Evolutionary conservation across 2,113 vertebrate species (phyloP).

Genomic region (Bothrops jararaca): DNA sequence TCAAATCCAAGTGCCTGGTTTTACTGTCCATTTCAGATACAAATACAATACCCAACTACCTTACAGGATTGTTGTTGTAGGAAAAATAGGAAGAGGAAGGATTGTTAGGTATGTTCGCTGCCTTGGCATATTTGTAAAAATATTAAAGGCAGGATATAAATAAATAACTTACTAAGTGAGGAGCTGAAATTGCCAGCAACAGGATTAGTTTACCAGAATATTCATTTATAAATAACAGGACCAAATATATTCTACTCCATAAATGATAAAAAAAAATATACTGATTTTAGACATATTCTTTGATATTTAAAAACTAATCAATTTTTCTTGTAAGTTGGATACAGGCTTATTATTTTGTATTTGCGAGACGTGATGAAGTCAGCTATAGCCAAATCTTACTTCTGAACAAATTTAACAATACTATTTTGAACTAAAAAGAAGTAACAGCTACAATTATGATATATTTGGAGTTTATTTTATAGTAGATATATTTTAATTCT

Average conservation of each 20-base stretch:
- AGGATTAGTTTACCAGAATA: background rate
- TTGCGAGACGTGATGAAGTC: background rate
- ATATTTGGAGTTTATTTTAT: background rate
- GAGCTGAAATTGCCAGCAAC: background rate
- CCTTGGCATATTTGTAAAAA: background rate
- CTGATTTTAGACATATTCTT: conserved; percentile 48
- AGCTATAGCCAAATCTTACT: background rate
- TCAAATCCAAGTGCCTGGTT: conserved; percentile 16
- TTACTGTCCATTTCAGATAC: background rate
- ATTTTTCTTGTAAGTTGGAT: conserved; percentile 27
- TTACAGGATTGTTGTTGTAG: background rate
- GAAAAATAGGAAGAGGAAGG: background rate
- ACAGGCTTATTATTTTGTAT: conserved; percentile 19
- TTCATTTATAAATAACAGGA: background rate
- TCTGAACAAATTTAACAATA: background rate
- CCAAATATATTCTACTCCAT: conserved; percentile 36
- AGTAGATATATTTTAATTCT: conserved; percentile 29
- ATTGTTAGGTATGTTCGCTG: background rate
- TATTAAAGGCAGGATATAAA: background rate
- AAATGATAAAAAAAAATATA: conserved; percentile 33
- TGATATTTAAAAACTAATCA: conserved; percentile 49
- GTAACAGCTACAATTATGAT: background rate
- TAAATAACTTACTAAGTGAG: background rate
- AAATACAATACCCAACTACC: background rate
- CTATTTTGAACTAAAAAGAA: background rate